phyloP scores from a whole-genome alignment of 1,140 invertebrate genomes.

The Drosophila pallidifrons region DNA sequence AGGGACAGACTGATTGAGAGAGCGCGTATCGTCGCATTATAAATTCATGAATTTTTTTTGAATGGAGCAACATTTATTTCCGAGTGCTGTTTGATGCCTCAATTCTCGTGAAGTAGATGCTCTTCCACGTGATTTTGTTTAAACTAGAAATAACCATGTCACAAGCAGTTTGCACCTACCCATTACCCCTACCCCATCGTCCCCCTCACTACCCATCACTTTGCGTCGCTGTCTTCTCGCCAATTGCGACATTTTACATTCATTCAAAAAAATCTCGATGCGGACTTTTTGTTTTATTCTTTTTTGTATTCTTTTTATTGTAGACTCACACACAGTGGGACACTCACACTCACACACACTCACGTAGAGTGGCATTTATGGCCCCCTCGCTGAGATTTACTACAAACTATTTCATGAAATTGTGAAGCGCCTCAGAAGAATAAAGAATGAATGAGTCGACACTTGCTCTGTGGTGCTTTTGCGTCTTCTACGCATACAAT shows the following conservation, averaged over 20 bases:
- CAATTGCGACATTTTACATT: conserved; percentile 55
- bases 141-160: conserved; percentile 68
- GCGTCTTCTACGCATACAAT: neutral
- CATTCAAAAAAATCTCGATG: conserved; percentile 56
- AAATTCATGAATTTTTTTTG: conserved; percentile 5
- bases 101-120: neutral
- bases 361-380: conserved; percentile 10
- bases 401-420: conserved; percentile 61
- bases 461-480: neutral
- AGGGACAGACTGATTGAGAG: neutral
- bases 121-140: conserved; percentile 42
- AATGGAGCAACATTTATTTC: conserved; percentile 9
- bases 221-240: conserved; percentile 13
- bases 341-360: conserved; percentile 5
- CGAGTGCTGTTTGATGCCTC: conserved; percentile 3
- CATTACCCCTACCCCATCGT: neutral
- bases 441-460: conserved; percentile 44
- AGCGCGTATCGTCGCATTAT: neutral
- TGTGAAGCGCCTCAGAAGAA: conserved; percentile 41
- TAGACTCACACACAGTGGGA: conserved; percentile 17
- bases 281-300: neutral
- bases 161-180: conserved; percentile 29
- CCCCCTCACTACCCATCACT: neutral
- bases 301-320: conserved; percentile 5
- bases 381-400: conserved; percentile 61